Conservation (phyloP, 2,888 invertebrate genomes). For the Colostygia pectinataria region DNA sequence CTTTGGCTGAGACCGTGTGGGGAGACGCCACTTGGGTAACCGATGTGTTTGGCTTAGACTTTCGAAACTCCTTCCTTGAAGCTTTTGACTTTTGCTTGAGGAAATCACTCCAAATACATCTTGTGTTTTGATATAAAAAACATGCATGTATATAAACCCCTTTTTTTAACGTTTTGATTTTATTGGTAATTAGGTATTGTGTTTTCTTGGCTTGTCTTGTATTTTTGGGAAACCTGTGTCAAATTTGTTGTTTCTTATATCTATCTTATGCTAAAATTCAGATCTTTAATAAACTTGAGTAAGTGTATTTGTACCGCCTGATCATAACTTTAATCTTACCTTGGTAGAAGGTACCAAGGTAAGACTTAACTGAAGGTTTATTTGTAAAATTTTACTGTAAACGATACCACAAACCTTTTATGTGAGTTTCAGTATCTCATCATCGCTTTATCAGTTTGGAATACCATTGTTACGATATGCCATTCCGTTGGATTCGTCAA, state of each 20-base stretch:
- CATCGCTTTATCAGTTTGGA: constrained; percentile 24
- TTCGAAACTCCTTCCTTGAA: constrained; percentile 12
- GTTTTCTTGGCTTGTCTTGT: not conserved
- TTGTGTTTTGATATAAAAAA: not conserved
- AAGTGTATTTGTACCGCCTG: no score
- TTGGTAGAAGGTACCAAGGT: no score
- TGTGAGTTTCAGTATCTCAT: constrained; percentile 23
- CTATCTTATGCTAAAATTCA: no score
- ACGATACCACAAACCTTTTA: constrained; percentile 21
- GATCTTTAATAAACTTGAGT: no score
- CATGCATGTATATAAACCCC: no score
- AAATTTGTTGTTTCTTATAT: no score
- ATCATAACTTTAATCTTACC: no score
- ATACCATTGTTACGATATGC: constrained; percentile 24
- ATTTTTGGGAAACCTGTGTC: no score
- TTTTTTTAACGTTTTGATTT: no score
- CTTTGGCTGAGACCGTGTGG: constrained; percentile 54
- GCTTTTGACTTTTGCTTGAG: constrained; percentile 5
- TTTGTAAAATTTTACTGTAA: constrained; percentile 19
- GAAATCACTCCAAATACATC: not conserved
- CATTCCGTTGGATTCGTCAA: constrained; percentile 30
- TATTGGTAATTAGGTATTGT: no score
- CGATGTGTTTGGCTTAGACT: constrained; percentile 30
- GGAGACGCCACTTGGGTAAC: constrained; percentile 50
- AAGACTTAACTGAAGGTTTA: not conserved